Evolutionary conservation across 2,888 invertebrate species (phyloP).

Genomic region (Brachyopa scutellaris): DNA sequence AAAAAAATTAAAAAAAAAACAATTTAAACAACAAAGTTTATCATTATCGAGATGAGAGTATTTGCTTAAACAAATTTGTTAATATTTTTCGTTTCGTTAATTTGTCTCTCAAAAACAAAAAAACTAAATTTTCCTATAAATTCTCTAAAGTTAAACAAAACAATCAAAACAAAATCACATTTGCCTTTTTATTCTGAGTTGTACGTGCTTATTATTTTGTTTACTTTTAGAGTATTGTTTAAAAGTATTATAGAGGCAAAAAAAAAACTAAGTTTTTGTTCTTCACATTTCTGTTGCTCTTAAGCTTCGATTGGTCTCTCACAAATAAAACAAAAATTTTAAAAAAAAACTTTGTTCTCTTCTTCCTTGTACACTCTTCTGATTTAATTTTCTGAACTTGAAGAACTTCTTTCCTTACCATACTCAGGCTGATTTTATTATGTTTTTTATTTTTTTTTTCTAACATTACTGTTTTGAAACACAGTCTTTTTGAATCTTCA

Average conservation of each 20-base stretch:
- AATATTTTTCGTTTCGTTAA: constrained; percentile 59
- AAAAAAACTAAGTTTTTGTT: constrained; percentile 38
- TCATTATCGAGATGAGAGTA: constrained; percentile 56
- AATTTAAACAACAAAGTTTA: constrained; percentile 53
- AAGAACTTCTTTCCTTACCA: constrained; percentile 35
- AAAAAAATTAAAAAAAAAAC: constrained; percentile 51
- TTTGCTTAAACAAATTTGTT: constrained; percentile 59
- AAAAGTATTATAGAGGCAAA: constrained; percentile 54
- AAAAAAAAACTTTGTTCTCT: constrained; percentile 26
- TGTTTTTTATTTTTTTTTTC: too few relatives aligned
- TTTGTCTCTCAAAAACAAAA: constrained; percentile 39
- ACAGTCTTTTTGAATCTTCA: too few relatives aligned
- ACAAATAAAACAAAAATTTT: constrained; percentile 5
- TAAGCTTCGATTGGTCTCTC: constrained; percentile 56
- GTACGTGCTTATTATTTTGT: constrained; percentile 60
- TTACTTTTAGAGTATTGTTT: constrained; percentile 48
- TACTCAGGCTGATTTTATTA: constrained; percentile 7
- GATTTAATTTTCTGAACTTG: constrained; percentile 24
- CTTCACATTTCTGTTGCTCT: constrained; percentile 58
- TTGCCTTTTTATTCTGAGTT: constrained; percentile 60
- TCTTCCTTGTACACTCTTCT: constrained; percentile 29
- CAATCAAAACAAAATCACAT: constrained; percentile 22
- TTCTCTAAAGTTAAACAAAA: constrained; percentile 50
- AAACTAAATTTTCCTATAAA: constrained; percentile 50
- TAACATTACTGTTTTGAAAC: too few relatives aligned